Conservation (phyloP, 2,113 vertebrate species). For the Semnornis frantzii region DNA sequence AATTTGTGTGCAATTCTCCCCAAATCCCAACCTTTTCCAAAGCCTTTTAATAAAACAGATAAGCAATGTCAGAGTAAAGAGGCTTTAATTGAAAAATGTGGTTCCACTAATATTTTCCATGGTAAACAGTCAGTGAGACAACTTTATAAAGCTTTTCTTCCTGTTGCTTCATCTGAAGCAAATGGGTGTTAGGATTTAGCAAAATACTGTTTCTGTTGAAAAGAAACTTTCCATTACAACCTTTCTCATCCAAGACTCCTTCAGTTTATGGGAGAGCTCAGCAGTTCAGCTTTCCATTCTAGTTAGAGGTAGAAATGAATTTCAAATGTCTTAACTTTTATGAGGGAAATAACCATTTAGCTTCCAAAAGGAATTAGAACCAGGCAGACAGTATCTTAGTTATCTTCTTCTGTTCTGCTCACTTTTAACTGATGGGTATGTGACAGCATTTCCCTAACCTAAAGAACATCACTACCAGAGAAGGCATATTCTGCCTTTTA, state of each 20-base stretch:
- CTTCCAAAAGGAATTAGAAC: neutral
- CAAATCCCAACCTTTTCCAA: neutral
- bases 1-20: neutral
- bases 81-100: neutral
- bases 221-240: neutral
- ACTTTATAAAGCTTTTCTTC: neutral
- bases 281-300: neutral
- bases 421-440: neutral
- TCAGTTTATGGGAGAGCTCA: neutral
- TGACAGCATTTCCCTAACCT: neutral
- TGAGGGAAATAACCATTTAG: neutral
- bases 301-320: neutral
- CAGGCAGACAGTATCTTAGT: neutral
- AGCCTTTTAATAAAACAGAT: neutral
- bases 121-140: neutral
- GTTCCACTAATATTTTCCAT: neutral
- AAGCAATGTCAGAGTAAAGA: neutral
- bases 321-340: neutral
- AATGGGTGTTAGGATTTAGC: neutral
- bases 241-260: neutral
- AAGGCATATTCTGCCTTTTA: neutral
- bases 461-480: neutral
- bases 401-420: neutral
- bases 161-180: neutral
- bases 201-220: neutral